Conservation (phyloP, 2,797 vertebrate species). For the Tapera naevia region DNA sequence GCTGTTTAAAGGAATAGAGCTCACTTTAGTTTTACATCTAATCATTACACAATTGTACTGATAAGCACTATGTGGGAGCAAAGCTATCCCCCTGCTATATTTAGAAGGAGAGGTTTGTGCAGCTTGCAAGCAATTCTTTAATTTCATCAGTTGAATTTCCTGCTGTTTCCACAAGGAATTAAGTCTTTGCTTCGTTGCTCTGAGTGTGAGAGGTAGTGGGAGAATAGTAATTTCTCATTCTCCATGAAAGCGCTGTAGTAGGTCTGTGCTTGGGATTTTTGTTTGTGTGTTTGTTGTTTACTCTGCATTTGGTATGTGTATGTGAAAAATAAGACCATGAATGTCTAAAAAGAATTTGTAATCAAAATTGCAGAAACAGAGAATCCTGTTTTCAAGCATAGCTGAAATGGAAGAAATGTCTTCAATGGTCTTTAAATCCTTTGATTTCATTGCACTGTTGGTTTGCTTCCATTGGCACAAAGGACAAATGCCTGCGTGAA, state of each 20-base stretch:
- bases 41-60: background rate
- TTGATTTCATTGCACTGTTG: background rate
- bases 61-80: background rate
- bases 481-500: background rate
- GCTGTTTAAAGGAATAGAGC: background rate
- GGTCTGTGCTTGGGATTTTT: background rate
- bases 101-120: background rate
- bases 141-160: background rate
- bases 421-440: background rate
- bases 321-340: background rate
- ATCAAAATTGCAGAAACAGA: background rate
- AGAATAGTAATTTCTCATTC: background rate
- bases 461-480: background rate
- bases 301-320: background rate
- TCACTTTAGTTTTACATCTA: background rate
- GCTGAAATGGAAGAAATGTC: background rate
- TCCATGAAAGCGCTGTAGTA: fast-evolving
- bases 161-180: background rate
- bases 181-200: background rate
- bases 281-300: background rate
- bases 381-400: background rate
- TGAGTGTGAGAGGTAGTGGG: background rate
- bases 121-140: background rate
- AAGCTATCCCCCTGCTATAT: background rate
- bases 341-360: background rate